These are phyloP conservation scores for Agriotes lineatus DNA, from an alignment of 2,888 invertebrate genomes.

Conservation along the genomic window DNA sequence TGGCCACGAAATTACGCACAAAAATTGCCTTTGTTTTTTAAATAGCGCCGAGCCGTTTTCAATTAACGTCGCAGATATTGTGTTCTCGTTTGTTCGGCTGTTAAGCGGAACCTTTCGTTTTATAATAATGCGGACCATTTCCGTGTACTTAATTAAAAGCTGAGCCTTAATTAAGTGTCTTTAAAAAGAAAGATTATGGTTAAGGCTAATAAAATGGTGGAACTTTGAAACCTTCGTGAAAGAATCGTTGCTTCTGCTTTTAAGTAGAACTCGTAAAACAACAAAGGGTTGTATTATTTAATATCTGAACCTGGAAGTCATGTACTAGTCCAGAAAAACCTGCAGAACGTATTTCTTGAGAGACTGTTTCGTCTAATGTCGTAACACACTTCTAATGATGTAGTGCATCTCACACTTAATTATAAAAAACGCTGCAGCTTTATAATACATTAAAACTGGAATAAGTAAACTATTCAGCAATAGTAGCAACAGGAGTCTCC, in stretches of 20 bases:
- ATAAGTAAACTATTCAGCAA: too few relatives aligned
- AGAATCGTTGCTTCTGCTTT: slow-evolving; percentile 6
- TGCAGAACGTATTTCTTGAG: neutral
- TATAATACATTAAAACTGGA: too few relatives aligned
- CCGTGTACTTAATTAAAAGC: slow-evolving; percentile 19
- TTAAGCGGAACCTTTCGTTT: slow-evolving; percentile 24
- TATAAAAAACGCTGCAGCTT: too few relatives aligned
- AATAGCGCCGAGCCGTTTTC: slow-evolving; percentile 23
- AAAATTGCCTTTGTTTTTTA: slow-evolving; percentile 35
- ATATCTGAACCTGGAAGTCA: too few relatives aligned
- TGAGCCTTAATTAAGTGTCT: slow-evolving; percentile 18
- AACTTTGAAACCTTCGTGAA: slow-evolving; percentile 3
- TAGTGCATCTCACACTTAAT: too few relatives aligned
- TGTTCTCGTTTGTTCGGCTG: slow-evolving; percentile 25
- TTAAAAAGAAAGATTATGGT: slow-evolving; percentile 18
- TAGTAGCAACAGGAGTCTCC: too few relatives aligned
- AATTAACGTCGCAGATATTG: slow-evolving; percentile 28
- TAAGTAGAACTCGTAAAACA: slow-evolving; percentile 8
- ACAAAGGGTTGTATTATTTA: neutral
- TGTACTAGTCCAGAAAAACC: too few relatives aligned
- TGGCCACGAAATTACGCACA: slow-evolving; percentile 35
- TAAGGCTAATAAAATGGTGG: slow-evolving; percentile 8
- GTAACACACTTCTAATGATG: too few relatives aligned
- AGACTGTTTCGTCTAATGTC: too few relatives aligned
- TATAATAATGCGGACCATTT: slow-evolving; percentile 22